These are phyloP conservation scores for Anser brachyrhynchus DNA, from an alignment of 2,113 vertebrate genomes.

Conservation along the genomic window DNA sequence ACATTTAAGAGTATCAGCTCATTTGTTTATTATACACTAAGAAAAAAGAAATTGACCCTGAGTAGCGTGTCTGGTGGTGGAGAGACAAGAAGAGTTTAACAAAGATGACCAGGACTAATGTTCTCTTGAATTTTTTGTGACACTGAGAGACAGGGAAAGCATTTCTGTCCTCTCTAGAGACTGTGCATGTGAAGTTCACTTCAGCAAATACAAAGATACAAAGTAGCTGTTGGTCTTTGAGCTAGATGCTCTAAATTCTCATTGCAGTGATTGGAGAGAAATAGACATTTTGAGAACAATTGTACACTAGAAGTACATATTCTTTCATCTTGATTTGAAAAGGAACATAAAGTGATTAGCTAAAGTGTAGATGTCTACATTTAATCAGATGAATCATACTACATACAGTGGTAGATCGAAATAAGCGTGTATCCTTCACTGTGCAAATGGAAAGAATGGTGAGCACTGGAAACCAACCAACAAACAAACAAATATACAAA, in stretches of 20 bases:
- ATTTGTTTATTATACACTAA: background rate
- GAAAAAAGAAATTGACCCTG: background rate
- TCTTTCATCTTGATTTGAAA: background rate
- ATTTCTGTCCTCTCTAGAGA: background rate
- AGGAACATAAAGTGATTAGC: background rate
- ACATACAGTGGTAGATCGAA: background rate
- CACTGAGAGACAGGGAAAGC: background rate
- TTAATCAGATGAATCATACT: background rate
- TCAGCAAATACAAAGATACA: background rate
- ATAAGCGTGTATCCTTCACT: background rate
- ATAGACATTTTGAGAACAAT: background rate
- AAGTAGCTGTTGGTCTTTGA: background rate
- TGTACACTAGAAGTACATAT: background rate
- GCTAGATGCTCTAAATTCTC: background rate
- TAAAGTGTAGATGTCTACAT: background rate
- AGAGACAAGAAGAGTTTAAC: background rate
- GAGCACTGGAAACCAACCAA: background rate
- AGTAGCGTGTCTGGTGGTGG: fast-evolving
- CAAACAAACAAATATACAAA: background rate
- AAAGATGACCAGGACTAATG: background rate
- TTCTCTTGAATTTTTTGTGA: background rate
- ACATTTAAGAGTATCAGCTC: background rate
- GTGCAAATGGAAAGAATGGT: background rate
- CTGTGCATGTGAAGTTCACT: background rate
- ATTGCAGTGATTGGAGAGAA: background rate